phyloP scores from a whole-genome alignment of 1,140 invertebrate species.

The Episyrphus balteatus region DNA sequence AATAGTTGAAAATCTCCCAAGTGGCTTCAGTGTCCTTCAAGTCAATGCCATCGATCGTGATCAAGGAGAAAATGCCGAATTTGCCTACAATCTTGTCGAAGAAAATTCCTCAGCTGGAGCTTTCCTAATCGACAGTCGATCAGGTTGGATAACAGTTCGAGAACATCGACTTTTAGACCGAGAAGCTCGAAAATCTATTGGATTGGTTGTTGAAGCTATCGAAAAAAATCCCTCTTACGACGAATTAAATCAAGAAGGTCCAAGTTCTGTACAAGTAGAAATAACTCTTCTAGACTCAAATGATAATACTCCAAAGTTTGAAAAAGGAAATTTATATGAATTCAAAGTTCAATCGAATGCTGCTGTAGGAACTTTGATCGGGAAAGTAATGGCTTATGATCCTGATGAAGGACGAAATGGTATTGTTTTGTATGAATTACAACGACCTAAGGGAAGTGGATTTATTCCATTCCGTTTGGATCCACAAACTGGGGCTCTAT shows the following conservation, averaged over 20 bases:
- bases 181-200: constrained; percentile 55
- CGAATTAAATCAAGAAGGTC: constrained; percentile 21
- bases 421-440: constrained; percentile 62
- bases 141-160: constrained; percentile 75
- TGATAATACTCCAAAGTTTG: constrained; percentile 75
- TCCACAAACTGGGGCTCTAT: constrained; percentile 55
- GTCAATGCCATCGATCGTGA: constrained; percentile 68
- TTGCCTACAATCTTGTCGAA: constrained; percentile 56
- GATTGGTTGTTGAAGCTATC: constrained; percentile 62
- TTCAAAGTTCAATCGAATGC: constrained; percentile 58
- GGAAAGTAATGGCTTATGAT: constrained; percentile 63
- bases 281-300: constrained; percentile 74
- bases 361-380: constrained; percentile 54
- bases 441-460: constrained; percentile 50
- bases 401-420: constrained; percentile 72
- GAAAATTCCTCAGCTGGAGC: constrained; percentile 57
- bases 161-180: constrained; percentile 67
- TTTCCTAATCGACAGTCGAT: constrained; percentile 64
- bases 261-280: constrained; percentile 58
- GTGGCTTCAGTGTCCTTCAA: constrained; percentile 73
- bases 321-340: constrained; percentile 70
- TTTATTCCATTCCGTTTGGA: constrained; percentile 62
- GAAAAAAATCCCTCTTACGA: constrained; percentile 42
- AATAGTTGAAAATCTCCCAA: constrained; percentile 81
- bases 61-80: constrained; percentile 73